Conservation (phyloP, 2,797 vertebrate species). For the Pipistrellus pygmaeus region DNA sequence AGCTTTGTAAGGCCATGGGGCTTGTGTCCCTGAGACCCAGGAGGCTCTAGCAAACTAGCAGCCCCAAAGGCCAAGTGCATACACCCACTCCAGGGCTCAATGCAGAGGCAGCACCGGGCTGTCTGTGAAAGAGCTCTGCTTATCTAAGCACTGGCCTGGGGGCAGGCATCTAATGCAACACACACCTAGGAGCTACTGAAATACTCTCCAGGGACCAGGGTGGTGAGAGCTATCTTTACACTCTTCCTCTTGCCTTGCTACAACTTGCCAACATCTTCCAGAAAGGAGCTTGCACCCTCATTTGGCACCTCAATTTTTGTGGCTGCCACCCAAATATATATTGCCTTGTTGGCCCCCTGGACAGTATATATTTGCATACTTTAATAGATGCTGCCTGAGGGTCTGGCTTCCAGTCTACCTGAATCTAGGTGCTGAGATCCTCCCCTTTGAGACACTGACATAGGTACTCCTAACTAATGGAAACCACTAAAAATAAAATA, state of each 20-base stretch:
- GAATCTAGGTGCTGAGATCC: not conserved
- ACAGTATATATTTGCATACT: not conserved
- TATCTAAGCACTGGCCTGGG: not conserved
- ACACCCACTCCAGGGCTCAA: not conserved
- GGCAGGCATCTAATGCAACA: not conserved
- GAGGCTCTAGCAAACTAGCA: not conserved
- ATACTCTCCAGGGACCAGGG: not conserved
- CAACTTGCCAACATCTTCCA: not conserved
- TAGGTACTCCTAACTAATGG: not conserved
- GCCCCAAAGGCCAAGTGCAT: not conserved
- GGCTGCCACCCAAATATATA: not conserved
- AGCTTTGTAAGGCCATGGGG: not conserved
- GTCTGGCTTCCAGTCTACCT: not conserved
- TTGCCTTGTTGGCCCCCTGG: not conserved
- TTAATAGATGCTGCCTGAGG: not conserved
- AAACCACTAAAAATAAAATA: not conserved
- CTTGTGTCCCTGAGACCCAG: not conserved
- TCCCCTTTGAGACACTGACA: not conserved
- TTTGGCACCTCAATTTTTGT: not conserved
- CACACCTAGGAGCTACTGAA: not conserved
- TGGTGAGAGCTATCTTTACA: not conserved
- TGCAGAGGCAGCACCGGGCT: not conserved
- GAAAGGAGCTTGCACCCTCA: not conserved
- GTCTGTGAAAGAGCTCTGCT: not conserved
- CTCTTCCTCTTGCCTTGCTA: not conserved